Evolutionary conservation across 2,113 vertebrate genomes (phyloP), one percentile per base, ranked within the genome.

Genomic region (Arothron firmamentum): DNA sequence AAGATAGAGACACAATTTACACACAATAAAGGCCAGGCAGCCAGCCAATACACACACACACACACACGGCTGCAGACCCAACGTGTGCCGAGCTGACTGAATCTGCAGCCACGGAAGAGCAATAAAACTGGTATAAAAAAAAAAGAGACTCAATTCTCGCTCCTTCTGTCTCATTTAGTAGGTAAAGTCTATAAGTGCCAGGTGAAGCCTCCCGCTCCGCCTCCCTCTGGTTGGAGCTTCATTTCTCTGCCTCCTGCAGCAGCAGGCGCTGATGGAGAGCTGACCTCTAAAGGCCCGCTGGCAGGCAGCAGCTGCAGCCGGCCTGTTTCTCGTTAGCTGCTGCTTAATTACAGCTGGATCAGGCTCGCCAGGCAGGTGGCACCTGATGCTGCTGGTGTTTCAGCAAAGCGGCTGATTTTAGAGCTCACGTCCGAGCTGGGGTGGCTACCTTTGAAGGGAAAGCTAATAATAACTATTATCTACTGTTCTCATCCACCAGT

Each of bases 21-120:
- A 43, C n/a, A 59, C 41, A 59, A 52, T 51, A 6, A 53, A 58
- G 56, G 52, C 34, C n/a, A 46, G 23, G 65, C 59, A 16, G 38
- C 16, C 16, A 1, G 47, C 53, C 59, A 58, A 54, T 21, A n/a
- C 48, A 13, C 34, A 16, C 50, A 28, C 58, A 38, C 58, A 41
- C 58, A 60, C 58, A 60, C 18, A 42, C 41, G 9, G 9, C 41
- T 42, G 18, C 57, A 15, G 51, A 18, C 25, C 52, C 12, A 28
- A 5, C 25, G 52, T 11, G 52, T 38, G 52, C 16, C 4, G 28
- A 38, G n/a, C 1, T 14, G 7, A 16, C 15, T 12, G 34, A 38
- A 38, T 12, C 34, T 12, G 11, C 50, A 17, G 12, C 43, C 42
- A 15, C n/a, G 3, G 7, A 52, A 11, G 23, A 31, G 7, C 25